A percentile compares a stretch with the other conserved stretches of the same genome.
phyloP scores from a whole-genome alignment of 2,797 vertebrate genomes.

The Myotis findleyi region DNA sequence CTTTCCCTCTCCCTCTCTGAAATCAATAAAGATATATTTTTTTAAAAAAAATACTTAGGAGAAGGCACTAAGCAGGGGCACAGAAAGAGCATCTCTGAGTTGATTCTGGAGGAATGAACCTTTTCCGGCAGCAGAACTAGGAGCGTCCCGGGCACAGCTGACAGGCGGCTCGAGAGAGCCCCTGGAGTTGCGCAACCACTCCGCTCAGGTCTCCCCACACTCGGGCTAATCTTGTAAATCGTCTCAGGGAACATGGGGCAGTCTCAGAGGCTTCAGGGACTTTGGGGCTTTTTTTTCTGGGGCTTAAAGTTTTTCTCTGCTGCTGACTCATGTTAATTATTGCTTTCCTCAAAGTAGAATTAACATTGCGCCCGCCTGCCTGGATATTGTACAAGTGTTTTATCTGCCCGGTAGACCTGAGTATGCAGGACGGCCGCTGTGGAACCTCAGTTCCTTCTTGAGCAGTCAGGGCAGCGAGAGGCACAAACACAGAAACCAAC shows the following conservation, averaged over 20 bases:
- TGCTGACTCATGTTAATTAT: slow-evolving; percentile 73
- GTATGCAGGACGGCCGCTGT: fast-evolving
- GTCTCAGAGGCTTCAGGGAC: slow-evolving; percentile 73
- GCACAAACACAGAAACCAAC: slow-evolving; percentile 6
- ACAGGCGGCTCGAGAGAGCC: neutral
- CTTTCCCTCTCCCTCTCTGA: no score
- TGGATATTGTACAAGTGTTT: neutral
- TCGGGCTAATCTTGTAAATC: neutral
- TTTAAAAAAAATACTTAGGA: neutral
- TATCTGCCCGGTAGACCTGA: slow-evolving; percentile 10
- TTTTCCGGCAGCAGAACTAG: neutral
- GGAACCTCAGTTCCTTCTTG: neutral
- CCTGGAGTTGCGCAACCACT: neutral
- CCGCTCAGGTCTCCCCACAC: neutral
- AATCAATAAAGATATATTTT: no score
- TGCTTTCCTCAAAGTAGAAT: slow-evolving; percentile 61
- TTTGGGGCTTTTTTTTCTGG: neutral
- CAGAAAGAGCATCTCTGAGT: neutral
- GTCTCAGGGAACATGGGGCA: slow-evolving; percentile 56
- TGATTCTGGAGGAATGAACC: neutral
- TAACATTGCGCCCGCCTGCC: neutral
- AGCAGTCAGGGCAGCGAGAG: neutral
- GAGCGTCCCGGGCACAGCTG: neutral
- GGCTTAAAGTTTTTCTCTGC: slow-evolving; percentile 66
- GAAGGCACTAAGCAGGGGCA: neutral